These are phyloP conservation scores for Hyles euphorbiae DNA, from an alignment of 1,140 invertebrate genomes.

Conservation along the genomic window DNA sequence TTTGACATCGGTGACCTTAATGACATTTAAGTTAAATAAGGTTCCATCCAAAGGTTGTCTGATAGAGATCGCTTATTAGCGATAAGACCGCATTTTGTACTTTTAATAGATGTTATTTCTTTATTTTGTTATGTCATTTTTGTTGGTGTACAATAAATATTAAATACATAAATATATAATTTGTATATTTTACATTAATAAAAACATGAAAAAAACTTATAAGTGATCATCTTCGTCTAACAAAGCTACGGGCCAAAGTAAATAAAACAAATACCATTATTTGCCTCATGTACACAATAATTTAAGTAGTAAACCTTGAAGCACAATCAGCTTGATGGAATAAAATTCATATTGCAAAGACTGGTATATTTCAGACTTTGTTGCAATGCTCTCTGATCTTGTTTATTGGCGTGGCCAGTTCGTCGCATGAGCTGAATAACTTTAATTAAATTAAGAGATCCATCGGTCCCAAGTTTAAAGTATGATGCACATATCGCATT, in stretches of 20 bases:
- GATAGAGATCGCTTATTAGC: too few species aligned
- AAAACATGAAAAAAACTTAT: too few species aligned
- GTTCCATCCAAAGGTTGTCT: too few species aligned
- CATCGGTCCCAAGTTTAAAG: conserved; percentile 18
- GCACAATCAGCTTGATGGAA: conserved; percentile 14
- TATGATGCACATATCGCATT: too few species aligned
- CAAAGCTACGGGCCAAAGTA: background rate
- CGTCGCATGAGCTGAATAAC: conserved; percentile 26
- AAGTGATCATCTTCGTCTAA: background rate
- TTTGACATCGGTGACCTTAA: too few species aligned
- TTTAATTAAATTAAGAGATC: conserved; percentile 59
- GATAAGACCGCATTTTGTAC: too few species aligned
- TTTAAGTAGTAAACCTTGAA: conserved; percentile 6
- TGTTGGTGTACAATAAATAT: too few species aligned
- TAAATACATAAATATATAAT: too few species aligned
- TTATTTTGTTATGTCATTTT: too few species aligned
- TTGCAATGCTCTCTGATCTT: conserved; percentile 27
- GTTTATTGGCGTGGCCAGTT: conserved; percentile 32
- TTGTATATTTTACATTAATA: too few species aligned
- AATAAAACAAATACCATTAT: background rate
- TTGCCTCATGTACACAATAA: background rate
- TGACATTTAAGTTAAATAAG: too few species aligned
- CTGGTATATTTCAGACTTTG: conserved; percentile 21
- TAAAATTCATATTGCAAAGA: conserved; percentile 6
- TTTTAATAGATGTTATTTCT: too few species aligned